Evolutionary conservation across 2,888 invertebrate genomes (phyloP).

Genomic region (Yponomeuta malinellus): DNA sequence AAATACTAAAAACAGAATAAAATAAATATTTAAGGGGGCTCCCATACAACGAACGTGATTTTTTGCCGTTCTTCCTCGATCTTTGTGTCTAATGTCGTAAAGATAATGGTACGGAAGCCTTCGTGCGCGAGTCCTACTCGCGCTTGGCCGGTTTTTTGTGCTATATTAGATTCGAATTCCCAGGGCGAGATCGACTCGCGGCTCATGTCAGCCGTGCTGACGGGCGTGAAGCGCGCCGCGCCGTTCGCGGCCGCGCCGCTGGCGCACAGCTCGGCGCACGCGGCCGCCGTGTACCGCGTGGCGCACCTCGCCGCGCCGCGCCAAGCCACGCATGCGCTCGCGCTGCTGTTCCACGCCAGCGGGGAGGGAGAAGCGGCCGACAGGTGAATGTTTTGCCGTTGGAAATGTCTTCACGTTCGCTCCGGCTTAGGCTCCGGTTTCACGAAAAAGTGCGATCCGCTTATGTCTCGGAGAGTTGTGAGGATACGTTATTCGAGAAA

Average conservation of each 20-base stretch:
- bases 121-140: no score
- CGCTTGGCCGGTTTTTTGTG: no score
- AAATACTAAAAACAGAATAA: no score
- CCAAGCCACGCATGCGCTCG: slow-evolving; percentile 70
- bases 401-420: not conserved
- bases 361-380: slow-evolving; percentile 41
- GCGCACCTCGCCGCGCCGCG: slow-evolving; percentile 83
- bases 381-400: not conserved
- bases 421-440: no score
- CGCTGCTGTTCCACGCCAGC: slow-evolving; percentile 69
- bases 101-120: no score
- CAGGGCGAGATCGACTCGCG: slow-evolving; percentile 85
- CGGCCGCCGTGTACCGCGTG: slow-evolving; percentile 84
- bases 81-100: no score
- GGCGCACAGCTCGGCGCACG: slow-evolving; percentile 74
- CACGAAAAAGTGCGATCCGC: no score
- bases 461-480: no score
- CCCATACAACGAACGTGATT: no score
- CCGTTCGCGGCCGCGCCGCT: slow-evolving; percentile 83
- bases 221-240: slow-evolving; percentile 88
- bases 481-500: no score
- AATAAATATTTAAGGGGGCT: no score
- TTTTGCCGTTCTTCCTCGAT: no score
- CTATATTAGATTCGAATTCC: not conserved
- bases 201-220: slow-evolving; percentile 85